These are phyloP conservation scores for Colinus virginianus DNA, from an alignment of 2,113 vertebrate genomes.

Conservation along the genomic window DNA sequence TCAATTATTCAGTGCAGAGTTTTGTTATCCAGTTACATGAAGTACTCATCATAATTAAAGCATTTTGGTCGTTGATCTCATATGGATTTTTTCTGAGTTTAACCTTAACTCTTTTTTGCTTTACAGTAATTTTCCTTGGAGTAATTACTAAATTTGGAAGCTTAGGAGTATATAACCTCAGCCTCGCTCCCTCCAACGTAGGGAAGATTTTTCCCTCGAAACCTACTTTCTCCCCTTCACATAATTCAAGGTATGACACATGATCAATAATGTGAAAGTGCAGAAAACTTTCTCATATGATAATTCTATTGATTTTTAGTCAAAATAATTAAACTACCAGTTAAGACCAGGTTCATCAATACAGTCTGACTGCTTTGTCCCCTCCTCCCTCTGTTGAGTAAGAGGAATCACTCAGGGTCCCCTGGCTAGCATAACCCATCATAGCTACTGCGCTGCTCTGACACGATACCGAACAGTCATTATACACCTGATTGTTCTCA, in stretches of 20 bases:
- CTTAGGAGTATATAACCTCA: not conserved
- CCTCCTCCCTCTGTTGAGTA: not conserved
- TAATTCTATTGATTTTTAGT: constrained; percentile 53
- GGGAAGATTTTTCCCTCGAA: constrained; percentile 33
- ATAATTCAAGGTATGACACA: constrained; percentile 30
- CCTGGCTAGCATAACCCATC: not conserved
- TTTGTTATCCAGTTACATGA: not conserved
- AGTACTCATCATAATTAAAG: not conserved
- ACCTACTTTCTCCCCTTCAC: not conserved
- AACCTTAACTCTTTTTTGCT: not conserved
- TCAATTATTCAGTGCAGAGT: not conserved
- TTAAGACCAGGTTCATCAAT: constrained; percentile 33
- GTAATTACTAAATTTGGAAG: constrained; percentile 15
- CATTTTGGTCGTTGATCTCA: not conserved
- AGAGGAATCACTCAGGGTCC: not conserved
- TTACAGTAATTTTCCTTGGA: not conserved
- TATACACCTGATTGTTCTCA: not conserved
- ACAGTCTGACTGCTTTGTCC: not conserved
- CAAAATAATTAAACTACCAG: constrained; percentile 45
- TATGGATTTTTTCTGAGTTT: not conserved
- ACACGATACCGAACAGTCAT: not conserved
- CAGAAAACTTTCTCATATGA: constrained; percentile 25
- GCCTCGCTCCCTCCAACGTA: not conserved
- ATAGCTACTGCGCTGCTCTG: not conserved
- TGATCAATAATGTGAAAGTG: constrained; percentile 37